Conservation (phyloP, 1,140 invertebrate species). For the Whitmania pigra region DNA sequence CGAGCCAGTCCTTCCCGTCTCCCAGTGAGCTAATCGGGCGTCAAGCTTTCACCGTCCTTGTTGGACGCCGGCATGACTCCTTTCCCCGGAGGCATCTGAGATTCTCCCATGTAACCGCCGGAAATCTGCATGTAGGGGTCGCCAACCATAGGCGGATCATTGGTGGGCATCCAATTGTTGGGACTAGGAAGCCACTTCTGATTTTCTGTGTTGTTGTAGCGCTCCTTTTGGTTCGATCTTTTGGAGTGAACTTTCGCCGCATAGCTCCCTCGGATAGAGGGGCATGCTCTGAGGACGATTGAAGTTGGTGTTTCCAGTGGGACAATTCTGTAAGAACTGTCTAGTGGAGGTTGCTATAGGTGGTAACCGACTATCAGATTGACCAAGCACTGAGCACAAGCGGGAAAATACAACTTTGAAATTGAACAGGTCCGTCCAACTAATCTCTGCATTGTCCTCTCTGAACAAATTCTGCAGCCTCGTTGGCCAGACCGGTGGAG, state of each 20-base stretch:
- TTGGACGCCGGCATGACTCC: slow-evolving; percentile 13
- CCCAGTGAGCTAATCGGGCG: slow-evolving; percentile 83
- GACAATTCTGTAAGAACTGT: slow-evolving; percentile 60
- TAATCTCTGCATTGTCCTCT: slow-evolving; percentile 71
- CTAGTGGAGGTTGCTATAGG: slow-evolving; percentile 86
- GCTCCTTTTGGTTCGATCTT: slow-evolving; percentile 13
- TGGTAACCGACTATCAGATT: slow-evolving; percentile 90
- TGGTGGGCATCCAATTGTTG: slow-evolving; percentile 10
- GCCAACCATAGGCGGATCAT: slow-evolving; percentile 15
- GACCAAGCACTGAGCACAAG: too few relatives aligned
- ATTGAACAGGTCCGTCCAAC: too few relatives aligned
- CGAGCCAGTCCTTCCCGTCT: slow-evolving; percentile 80
- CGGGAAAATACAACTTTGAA: too few relatives aligned
- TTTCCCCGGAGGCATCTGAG: slow-evolving; percentile 26
- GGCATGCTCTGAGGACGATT: slow-evolving; percentile 20
- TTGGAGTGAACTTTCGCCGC: slow-evolving; percentile 19
- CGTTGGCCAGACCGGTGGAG: slow-evolving; percentile 80
- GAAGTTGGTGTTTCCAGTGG: slow-evolving; percentile 23
- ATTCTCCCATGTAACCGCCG: slow-evolving; percentile 23
- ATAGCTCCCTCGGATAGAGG: slow-evolving; percentile 22
- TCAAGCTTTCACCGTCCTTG: slow-evolving; percentile 71
- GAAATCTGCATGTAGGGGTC: slow-evolving; percentile 28
- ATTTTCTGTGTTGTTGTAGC: not conserved
- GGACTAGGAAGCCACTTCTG: slow-evolving; percentile 16
- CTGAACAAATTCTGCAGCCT: slow-evolving; percentile 78